phyloP scores from a whole-genome alignment of 2,113 vertebrate genomes.

The Pachycephala philippinensis region DNA sequence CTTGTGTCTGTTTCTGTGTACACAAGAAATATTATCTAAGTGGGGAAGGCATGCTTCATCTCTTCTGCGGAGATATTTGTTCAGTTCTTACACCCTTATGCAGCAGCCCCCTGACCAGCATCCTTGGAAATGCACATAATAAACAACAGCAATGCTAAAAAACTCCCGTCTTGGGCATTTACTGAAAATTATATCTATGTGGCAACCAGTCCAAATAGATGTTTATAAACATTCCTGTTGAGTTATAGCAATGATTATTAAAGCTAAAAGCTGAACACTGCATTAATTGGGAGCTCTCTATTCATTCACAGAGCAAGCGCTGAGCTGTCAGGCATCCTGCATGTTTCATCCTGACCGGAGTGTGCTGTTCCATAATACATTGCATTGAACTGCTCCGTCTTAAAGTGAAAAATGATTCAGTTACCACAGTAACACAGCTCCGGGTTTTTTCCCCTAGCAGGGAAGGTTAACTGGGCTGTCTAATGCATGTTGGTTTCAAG shows the following conservation, averaged over 20 bases:
- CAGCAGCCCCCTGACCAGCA: background rate
- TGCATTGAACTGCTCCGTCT: constrained; percentile 57
- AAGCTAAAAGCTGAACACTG: constrained; percentile 53
- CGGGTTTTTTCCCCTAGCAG: constrained; percentile 27
- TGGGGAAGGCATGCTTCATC: background rate
- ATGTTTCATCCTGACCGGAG: constrained; percentile 20
- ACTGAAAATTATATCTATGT: background rate
- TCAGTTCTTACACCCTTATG: background rate
- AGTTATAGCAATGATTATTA: constrained; percentile 42
- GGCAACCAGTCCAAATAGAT: background rate
- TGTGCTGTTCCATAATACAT: constrained; percentile 52
- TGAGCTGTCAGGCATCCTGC: constrained; percentile 41
- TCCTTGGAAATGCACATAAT: background rate
- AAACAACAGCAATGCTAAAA: background rate
- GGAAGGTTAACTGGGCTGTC: constrained; percentile 66
- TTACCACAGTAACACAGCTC: constrained; percentile 75
- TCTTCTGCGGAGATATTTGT: background rate
- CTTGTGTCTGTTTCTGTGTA: background rate
- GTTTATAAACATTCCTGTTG: constrained; percentile 11
- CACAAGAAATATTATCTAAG: background rate
- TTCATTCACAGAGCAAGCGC: constrained; percentile 32
- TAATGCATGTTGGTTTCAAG: constrained; percentile 27
- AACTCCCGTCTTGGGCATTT: background rate
- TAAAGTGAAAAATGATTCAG: constrained; percentile 67
- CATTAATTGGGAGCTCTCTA: constrained; percentile 59